Evolutionary conservation across 2,113 vertebrate genomes (phyloP), one percentile per base, ranked within the genome.

Genomic region (Tyto alba): DNA sequence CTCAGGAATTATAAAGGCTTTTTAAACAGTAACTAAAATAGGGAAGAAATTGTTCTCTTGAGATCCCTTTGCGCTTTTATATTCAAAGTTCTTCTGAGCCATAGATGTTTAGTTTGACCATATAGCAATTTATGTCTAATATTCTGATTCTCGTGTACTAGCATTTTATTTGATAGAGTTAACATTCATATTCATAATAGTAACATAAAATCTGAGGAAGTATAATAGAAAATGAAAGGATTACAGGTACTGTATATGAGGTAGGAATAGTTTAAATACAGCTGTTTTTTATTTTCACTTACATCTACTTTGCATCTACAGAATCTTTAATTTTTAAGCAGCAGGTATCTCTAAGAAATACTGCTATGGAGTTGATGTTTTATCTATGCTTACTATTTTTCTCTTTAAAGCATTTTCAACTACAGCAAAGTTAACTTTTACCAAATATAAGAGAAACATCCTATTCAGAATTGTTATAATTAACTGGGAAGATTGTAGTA

Each of bases 251-350:
- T 57, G 7, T 45, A 43, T 60, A 27, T 69, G 36, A 69, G 43
- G 9, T 22, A 53, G 11, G 16, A 78, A 53, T 43, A 64, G 30
- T 21, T 57, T 10, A 63, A 76, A 41, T 62, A 47, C 9, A 45
- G 36, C 5, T 27, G n/a, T n/a, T 19, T 25, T 27, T 27, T n/a
- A 47, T 62, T 57, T 45, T 50, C 3, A 27, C 0, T 0, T 13
- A 36, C 6, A 81, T 23, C 5, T 47, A 21, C 25, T 34, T 32
- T 40, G 5, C 29, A 80, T 40, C 50, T 64, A 34, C 22, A 86
- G 30, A 20, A 59, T 30, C 9, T 63, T 60, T 66, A 21, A 5
- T 13, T 60, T 77, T 82, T 72, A 67, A 77, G 12, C 16, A n/a
- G 45, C 30, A 53, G 9, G 5, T 64, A 41, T 27, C 34, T 40